phyloP scores from a whole-genome alignment of 2,113 vertebrate genomes.

The Misgurnus anguillicaudatus region DNA sequence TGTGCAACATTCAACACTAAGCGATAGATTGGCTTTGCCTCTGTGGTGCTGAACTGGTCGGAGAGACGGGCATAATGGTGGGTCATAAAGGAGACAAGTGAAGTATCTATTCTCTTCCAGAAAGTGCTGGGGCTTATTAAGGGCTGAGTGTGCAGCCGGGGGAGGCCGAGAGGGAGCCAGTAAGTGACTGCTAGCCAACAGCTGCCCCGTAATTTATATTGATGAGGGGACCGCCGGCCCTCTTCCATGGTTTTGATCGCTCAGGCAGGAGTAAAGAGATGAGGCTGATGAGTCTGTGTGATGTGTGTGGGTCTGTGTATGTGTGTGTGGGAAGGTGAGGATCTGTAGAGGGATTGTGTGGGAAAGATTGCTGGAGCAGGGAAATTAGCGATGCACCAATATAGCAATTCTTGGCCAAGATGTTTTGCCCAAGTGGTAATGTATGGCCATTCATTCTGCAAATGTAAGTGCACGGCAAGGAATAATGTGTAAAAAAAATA shows the following conservation, averaged over 20 bases:
- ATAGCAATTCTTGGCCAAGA: too few species aligned
- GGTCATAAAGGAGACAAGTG: slow-evolving; percentile 58
- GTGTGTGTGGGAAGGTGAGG: slow-evolving; percentile 28
- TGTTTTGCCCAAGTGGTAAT: too few species aligned
- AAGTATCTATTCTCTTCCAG: slow-evolving; percentile 70
- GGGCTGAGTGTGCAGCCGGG: slow-evolving; percentile 55
- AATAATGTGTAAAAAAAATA: background rate
- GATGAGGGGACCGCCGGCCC: slow-evolving; percentile 70
- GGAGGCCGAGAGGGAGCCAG: slow-evolving; percentile 23
- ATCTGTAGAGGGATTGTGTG: slow-evolving; percentile 21
- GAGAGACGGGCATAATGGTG: slow-evolving; percentile 45
- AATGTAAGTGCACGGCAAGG: too few species aligned
- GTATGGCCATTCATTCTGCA: too few species aligned
- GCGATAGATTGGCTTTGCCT: background rate
- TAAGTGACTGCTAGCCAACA: slow-evolving; percentile 70
- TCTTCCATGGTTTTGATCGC: slow-evolving; percentile 76
- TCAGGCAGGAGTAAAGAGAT: slow-evolving; percentile 71
- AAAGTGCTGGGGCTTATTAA: slow-evolving; percentile 66
- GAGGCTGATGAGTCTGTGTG: slow-evolving; percentile 42
- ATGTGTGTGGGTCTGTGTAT: slow-evolving; percentile 29
- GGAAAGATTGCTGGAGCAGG: background rate
- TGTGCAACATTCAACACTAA: background rate
- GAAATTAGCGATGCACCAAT: too few species aligned
- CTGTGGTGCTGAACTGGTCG: slow-evolving; percentile 7
- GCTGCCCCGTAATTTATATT: slow-evolving; percentile 80